Evolutionary conservation across 2,113 vertebrate genomes (phyloP).

Genomic region (Anhinga anhinga): DNA sequence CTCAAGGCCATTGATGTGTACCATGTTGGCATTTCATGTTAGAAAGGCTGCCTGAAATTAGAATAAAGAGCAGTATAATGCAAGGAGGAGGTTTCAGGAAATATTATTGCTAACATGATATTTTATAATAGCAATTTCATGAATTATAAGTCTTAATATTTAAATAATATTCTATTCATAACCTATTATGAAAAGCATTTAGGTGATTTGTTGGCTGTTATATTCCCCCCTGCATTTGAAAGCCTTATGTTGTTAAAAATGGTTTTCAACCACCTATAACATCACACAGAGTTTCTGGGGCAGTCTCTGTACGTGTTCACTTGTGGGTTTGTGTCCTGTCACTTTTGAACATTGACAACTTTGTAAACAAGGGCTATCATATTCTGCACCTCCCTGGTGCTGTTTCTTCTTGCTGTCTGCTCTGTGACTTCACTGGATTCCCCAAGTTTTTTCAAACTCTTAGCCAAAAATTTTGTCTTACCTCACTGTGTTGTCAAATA

Average conservation of each 20-base stretch:
- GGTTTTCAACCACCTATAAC: not conserved
- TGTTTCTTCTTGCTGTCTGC: not conserved
- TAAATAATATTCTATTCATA: not conserved
- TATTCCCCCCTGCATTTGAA: not conserved
- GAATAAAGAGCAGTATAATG: conserved; percentile 16
- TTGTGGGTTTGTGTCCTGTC: not conserved
- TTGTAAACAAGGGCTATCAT: not conserved
- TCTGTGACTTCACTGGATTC: not conserved
- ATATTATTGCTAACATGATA: not conserved
- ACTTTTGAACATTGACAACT: not conserved
- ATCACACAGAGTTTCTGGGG: not conserved
- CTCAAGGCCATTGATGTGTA: conserved; percentile 14
- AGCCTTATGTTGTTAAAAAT: not conserved
- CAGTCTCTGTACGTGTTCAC: not conserved
- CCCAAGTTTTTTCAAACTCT: not conserved
- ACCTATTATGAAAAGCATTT: not conserved
- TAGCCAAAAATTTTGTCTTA: not conserved
- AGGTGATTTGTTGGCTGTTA: not conserved
- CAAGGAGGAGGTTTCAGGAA: not conserved
- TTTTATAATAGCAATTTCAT: conserved; percentile 31
- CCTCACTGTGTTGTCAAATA: not conserved
- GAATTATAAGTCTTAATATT: conserved; percentile 6
- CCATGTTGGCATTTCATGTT: not conserved
- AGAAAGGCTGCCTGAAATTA: conserved; percentile 34
- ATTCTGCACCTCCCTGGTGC: accelerated